phyloP scores from a whole-genome alignment of 2,113 vertebrate species.

The Morphnarchus princeps region DNA sequence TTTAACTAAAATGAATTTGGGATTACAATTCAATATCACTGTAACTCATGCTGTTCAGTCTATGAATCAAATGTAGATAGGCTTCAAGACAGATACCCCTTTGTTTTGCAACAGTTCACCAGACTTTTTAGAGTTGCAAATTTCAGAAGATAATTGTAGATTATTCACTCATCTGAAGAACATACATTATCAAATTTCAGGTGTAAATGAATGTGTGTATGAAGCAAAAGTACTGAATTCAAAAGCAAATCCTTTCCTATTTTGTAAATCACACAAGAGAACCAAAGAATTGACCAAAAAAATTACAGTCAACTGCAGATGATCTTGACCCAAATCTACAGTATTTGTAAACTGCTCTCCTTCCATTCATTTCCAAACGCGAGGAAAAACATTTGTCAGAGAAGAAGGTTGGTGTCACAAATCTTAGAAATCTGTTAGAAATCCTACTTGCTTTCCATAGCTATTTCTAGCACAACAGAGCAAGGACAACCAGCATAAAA shows the following conservation, averaged over 20 bases:
- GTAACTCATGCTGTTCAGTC: neutral
- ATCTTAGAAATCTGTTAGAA: neutral
- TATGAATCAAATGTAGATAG: neutral
- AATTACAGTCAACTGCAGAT: neutral
- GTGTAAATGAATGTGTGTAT: neutral
- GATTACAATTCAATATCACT: neutral
- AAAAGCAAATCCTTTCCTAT: neutral
- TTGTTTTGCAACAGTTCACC: neutral
- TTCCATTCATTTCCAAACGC: neutral
- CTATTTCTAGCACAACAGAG: neutral
- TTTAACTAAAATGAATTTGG: neutral
- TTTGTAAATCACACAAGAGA: neutral
- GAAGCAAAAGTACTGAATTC: neutral
- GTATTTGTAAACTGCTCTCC: neutral
- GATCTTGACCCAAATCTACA: neutral
- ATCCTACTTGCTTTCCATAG: neutral
- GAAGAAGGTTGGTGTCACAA: neutral
- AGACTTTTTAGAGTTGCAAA: neutral
- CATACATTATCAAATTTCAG: rapidly evolving
- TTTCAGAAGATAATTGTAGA: neutral
- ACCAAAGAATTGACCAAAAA: neutral
- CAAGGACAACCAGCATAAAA: neutral
- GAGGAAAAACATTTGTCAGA: neutral
- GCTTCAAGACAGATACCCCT: neutral
- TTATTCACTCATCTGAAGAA: neutral